Evolutionary conservation across 2,888 invertebrate species (phyloP), one percentile per base, ranked within the genome.

Genomic region (Acanthosepion pharaonis): DNA sequence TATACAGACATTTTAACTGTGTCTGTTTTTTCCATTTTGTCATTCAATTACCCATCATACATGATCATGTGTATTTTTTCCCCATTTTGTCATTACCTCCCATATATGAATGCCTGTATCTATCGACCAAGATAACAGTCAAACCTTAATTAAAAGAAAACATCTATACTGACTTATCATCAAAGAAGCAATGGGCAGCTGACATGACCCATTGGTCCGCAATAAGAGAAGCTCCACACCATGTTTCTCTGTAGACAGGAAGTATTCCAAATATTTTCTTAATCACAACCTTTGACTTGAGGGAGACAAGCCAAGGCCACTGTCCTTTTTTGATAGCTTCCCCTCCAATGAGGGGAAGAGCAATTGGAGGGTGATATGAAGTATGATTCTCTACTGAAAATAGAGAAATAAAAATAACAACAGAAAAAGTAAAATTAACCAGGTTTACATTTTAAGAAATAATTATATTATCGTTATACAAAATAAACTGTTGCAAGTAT

Each of bases 231-330:
- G 99, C 99, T 0, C 99, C 99, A 97, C 99, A 99, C 94, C 96
- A 96, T 25, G 96, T 94, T 55, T 95, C 95, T 33, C 95, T 95
- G 94, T 96, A 95, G 4, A 97, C 95, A 0, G 97, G 96, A 49
- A 97, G 95, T 48, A 97, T 94, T 48, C 97, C 96, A 51, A 96
- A 96, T 53, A 97, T 94, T 28, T 95, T 95, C 49, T 95, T 94
- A 1, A 96, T 96, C 15, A 96, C 96, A 49, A 97, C 96, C 92
- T 96, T 96, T 8, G 96, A 97, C 91, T 95, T 95, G 5, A 97
- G 95, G 15, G 96, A 96, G 3, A 97, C 99, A 98, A 99, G 98
- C 99, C 99, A 99, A 0, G 99, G 99, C 99, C 99, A 99, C 94
- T 98, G 98, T 0, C 99, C 99, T 0, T 98, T 98, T 53, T 98